Percentiles rank a stretch among this genome's conserved stretches.
phyloP scores from a whole-genome alignment of 2,113 vertebrate species.

The Epinephelus fuscoguttatus region DNA sequence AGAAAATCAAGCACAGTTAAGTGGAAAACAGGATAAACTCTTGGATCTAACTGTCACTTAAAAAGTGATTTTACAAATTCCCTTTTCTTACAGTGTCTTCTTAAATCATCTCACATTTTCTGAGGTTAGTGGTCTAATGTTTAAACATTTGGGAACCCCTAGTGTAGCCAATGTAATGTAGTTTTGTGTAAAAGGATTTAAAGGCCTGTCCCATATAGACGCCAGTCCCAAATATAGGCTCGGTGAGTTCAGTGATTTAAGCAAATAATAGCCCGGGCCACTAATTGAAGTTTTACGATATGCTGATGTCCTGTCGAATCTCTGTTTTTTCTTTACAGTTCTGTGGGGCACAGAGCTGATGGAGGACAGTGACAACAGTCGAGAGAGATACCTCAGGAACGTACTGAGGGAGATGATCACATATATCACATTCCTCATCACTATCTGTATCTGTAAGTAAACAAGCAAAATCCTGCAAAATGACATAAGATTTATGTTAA shows the following conservation, averaged over 20 bases:
- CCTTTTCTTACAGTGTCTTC: neutral
- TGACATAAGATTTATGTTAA: neutral
- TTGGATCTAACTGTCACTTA: neutral
- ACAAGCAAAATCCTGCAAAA: neutral
- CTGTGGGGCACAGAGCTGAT: conserved; percentile 97
- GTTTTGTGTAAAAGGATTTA: too few relatives aligned
- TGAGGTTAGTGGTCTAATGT: neutral
- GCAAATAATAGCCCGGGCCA: too few relatives aligned
- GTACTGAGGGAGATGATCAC: conserved; percentile 93
- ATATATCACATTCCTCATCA: conserved; percentile 91
- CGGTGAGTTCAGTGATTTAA: too few relatives aligned
- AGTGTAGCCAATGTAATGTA: neutral
- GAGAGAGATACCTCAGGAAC: conserved; percentile 93
- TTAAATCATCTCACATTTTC: neutral
- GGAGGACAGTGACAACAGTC: conserved; percentile 91
- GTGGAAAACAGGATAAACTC: neutral
- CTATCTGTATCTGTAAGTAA: conserved; percentile 93
- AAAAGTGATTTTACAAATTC: neutral
- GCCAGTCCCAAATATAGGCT: too few relatives aligned
- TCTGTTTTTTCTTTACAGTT: conserved; percentile 82
- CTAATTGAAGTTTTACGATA: too few relatives aligned
- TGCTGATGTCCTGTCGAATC: neutral
- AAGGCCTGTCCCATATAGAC: too few relatives aligned
- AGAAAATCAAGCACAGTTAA: neutral
- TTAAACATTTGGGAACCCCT: neutral